Evolutionary conservation across 1,140 invertebrate genomes (phyloP).

Genomic region (Zaprionus ornatus): DNA sequence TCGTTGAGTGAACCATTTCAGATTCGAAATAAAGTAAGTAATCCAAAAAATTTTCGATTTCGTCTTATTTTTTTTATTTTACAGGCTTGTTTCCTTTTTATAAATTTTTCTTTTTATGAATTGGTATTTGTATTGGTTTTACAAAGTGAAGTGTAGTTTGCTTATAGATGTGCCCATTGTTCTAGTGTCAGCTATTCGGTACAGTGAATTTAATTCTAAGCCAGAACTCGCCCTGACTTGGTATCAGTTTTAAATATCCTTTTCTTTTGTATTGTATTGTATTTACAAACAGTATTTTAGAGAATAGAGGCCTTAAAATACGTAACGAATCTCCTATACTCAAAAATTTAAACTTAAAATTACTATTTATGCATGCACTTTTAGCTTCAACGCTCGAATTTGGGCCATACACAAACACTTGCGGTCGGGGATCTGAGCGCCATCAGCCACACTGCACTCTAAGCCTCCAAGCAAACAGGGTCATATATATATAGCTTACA

Average conservation of each 20-base stretch:
- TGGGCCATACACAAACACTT: constrained; percentile 51
- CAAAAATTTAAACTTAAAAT: constrained; percentile 76
- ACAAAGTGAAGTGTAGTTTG: constrained; percentile 44
- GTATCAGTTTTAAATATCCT: neutral
- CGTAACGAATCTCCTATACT: constrained; percentile 66
- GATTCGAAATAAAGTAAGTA: neutral
- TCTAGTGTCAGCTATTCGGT: constrained; percentile 40
- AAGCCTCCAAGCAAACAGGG: constrained; percentile 32
- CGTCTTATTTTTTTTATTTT: neutral
- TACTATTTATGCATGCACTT: constrained; percentile 59
- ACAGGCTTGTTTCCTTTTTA: constrained; percentile 9
- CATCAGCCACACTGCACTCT: constrained; percentile 61
- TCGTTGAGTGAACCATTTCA: neutral
- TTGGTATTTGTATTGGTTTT: constrained; percentile 20
- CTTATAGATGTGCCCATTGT: constrained; percentile 21
- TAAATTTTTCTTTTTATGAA: constrained; percentile 25
- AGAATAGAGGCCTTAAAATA: constrained; percentile 52
- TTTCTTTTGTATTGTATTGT: constrained; percentile 27
- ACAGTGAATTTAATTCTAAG: constrained; percentile 60
- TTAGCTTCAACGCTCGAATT: constrained; percentile 66
- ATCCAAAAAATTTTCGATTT: neutral
- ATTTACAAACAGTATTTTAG: constrained; percentile 55
- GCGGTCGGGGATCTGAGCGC: constrained; percentile 37
- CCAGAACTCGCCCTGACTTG: neutral
- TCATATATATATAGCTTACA: constrained; percentile 50